Conservation (phyloP, 2,113 vertebrate genomes). For the Elgaria multicarinata region DNA sequence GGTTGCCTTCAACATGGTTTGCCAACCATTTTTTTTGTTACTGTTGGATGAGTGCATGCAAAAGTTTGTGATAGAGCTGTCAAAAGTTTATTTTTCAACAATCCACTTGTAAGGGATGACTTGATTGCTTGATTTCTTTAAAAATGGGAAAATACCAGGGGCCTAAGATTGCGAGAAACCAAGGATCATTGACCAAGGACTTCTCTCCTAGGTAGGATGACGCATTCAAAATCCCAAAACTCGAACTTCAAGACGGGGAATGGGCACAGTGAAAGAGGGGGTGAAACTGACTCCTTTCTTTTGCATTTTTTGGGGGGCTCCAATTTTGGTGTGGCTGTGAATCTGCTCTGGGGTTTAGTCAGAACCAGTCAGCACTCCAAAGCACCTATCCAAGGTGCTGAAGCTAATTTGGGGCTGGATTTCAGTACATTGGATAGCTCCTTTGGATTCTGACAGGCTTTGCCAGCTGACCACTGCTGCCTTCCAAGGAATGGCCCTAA, state of each 20-base stretch:
- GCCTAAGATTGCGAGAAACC: background rate
- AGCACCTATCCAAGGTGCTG: no score
- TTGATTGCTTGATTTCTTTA: background rate
- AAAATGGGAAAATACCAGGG: background rate
- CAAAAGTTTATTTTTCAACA: background rate
- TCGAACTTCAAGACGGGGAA: background rate
- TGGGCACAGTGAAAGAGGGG: background rate
- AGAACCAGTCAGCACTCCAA: no score
- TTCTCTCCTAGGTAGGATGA: background rate
- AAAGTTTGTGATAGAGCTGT: background rate
- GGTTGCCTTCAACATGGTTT: background rate
- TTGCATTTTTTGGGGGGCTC: background rate
- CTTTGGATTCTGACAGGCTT: no score
- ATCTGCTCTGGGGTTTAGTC: no score
- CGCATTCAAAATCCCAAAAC: background rate
- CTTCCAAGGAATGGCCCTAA: no score
- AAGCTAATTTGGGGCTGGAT: no score
- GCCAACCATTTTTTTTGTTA: conserved; percentile 9
- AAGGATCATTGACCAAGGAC: background rate
- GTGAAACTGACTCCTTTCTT: background rate
- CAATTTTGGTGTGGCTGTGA: no score
- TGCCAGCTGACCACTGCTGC: no score
- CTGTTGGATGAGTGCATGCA: rapidly evolving
- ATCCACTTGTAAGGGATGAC: background rate
- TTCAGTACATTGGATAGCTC: no score